Base-by-base conservation (phyloP, 1,140 invertebrate species). In the Chionoecetes opilio region DNA sequence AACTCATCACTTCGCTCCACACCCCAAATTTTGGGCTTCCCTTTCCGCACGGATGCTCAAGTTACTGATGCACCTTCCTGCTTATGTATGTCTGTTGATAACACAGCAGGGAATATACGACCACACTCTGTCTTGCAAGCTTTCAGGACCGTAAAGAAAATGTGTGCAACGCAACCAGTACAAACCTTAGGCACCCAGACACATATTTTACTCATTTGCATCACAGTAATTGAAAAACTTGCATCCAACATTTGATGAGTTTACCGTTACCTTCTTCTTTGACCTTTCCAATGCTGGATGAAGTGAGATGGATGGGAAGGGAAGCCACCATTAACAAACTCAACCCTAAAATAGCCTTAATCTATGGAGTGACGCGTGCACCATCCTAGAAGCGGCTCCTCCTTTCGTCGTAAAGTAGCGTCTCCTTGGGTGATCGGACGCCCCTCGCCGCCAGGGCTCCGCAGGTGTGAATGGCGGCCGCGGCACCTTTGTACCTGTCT, bases 291-390 rank as follows among this genome's bases (percentile, higher is more conserved):
- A n/a, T 2, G 21, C 0, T 75, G 63, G 1, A 26, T 75, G 26
- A n/a, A 75, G n/a, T 26, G 21, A 75, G 63, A 75, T n/a, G 63
- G 63, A n/a, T 26, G 21, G 8, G n/a, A 75, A 75, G n/a, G 63
- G 21, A 21, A n/a, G 26, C 63, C 26, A 21, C 63, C 63, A n/a
- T n/a, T 21, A 26, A 17, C 63, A n/a, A 75, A 75, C n/a, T 26
- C n/a, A n/a, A n/a, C 21, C 63, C 63, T 75, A n/a, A n/a, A n/a
- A n/a, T 75, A 75, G n/a, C n/a, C 63, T 75, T 75, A 75, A 75
- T 75, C 63, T 75, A n/a, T 75, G 21, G 21, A 3, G 63, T 26
- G 26, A n/a, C 63, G 63, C 26, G 21, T n/a, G 2, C n/a, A n/a
- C n/a, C n/a, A 1, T 75, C 2, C 21, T n/a, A 1, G 63, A 6